A percentile compares a stretch with the other conserved stretches of the same genome.
Evolutionary conservation across 2,888 invertebrate genomes (phyloP).

Genomic region (Drosophila pullipes): DNA sequence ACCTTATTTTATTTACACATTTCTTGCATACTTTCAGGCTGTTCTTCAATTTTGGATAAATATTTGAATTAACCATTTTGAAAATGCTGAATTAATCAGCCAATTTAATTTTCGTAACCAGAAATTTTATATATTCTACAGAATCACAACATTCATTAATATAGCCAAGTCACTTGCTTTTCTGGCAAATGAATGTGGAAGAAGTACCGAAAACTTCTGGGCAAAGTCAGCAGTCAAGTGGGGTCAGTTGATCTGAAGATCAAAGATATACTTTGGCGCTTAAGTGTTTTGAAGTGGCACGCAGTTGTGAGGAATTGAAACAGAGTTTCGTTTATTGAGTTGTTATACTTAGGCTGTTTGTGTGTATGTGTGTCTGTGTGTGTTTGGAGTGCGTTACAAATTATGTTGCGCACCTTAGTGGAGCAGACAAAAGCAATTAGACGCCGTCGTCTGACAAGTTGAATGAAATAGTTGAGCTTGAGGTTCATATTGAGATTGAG

Average conservation of each 20-base stretch:
- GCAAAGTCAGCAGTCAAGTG: conserved; percentile 71
- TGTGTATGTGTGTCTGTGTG: conserved; percentile 20
- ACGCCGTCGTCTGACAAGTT: conserved; percentile 74
- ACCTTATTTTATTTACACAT: fast-evolving
- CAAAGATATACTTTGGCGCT: conserved; percentile 75
- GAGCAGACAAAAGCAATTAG: conserved; percentile 81
- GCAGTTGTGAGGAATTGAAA: conserved; percentile 44
- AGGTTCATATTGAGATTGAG: conserved; percentile 40
- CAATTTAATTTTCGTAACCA: neutral
- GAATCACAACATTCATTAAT: neutral
- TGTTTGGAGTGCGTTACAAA: conserved; percentile 63
- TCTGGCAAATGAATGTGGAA: neutral
- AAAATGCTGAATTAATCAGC: neutral
- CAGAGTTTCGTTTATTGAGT: conserved; percentile 65
- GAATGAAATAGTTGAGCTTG: conserved; percentile 72
- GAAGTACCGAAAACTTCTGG: conserved; percentile 29
- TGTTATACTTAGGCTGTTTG: conserved; percentile 63
- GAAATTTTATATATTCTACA: neutral
- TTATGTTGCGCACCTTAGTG: conserved; percentile 76
- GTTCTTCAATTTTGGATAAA: no score
- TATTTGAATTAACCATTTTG: neutral
- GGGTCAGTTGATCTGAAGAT: conserved; percentile 72
- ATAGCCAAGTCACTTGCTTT: conserved; percentile 1
- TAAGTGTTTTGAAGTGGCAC: conserved; percentile 71
- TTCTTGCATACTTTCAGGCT: conserved; percentile 19